Evolutionary conservation across 2,797 vertebrate species (phyloP), one percentile per base, ranked within the genome.

Genomic region (Thaleichthys pacificus): DNA sequence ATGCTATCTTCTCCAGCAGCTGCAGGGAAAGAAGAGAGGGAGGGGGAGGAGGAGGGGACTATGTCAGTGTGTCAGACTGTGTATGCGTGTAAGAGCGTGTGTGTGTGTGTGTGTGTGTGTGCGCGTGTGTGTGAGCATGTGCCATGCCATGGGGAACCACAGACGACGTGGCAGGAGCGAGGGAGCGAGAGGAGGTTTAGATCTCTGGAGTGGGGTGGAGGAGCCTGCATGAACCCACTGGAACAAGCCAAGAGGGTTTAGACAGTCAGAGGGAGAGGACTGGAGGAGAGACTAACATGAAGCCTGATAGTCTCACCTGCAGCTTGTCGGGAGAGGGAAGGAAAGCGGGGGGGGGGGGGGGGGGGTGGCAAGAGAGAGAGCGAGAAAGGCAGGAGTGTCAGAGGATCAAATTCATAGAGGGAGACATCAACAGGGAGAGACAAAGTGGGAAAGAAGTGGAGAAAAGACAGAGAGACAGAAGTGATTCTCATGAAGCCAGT

Each of bases 111-210:
- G 38, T 49, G 54, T 49, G 70, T 64, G 62, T 49, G 56, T 51
- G 21, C 24, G 42, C 61, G 17, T 66, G 68, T 70, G 73, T 66
- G 61, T 22, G 47, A 57, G 65, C 69, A 72, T 84, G 85, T 71
- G 79, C 73, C 73, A 70, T 58, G 54, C 70, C 61, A 71, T 65
- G 69, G 71, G 58, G 73, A 80, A 76, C 80, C 75, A 71, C 70
- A 75, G 75, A 79, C 86, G 80, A 88, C 86, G 86, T 88, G 84
- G 86, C 86, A 86, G 61, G 67, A 51, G 65, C 61, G 69, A 78
- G 54, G 68, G 69, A 51, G 51, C 58, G 64, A 49, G 62, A 22
- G 58, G 22, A 35, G 61, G 42, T 47, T 47, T 11, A 47, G 1
- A 8, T 47, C 42, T 47, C 12, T 47, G 42, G 42, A 47, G 42